These are phyloP conservation scores for Harpalus rufipes DNA, from an alignment of 2,888 invertebrate genomes.

Conservation along the genomic window DNA sequence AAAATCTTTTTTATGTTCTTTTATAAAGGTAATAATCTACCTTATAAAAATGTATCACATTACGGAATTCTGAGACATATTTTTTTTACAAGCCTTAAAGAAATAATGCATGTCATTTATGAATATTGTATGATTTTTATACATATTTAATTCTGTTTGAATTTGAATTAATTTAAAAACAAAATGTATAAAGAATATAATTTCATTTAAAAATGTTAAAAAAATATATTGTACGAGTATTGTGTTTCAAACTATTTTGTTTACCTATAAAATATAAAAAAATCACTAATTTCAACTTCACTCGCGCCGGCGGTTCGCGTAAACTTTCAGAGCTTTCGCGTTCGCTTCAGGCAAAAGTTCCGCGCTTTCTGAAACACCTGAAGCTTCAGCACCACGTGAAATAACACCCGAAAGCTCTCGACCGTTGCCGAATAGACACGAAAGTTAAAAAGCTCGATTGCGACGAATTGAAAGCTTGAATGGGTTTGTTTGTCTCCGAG, in stretches of 20 bases:
- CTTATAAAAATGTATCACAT: constrained; percentile 19
- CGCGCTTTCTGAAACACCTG: constrained; percentile 64
- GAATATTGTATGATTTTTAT: not conserved
- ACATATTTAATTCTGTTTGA: constrained; percentile 20
- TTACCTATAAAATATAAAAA: not conserved
- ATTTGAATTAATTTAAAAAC: constrained; percentile 7
- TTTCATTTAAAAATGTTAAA: not conserved
- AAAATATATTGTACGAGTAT: not conserved
- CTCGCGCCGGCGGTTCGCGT: not conserved
- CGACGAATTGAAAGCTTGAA: constrained; percentile 33
- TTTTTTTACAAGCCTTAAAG: too few species aligned
- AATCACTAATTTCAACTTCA: constrained; percentile 12
- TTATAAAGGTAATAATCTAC: constrained; percentile 14
- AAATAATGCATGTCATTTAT: not conserved
- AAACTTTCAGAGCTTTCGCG: constrained; percentile 1
- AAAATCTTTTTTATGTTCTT: constrained; percentile 7
- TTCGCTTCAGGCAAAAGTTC: constrained; percentile 15
- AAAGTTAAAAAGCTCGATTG: constrained; percentile 59
- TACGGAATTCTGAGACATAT: not conserved
- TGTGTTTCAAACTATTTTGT: not conserved
- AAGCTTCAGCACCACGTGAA: constrained; percentile 65
- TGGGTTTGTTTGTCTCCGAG: constrained; percentile 54
- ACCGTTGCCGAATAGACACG: constrained; percentile 29
- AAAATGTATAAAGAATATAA: not conserved
- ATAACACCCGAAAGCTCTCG: constrained; percentile 53